Evolutionary conservation across 2,113 vertebrate species (phyloP).

Genomic region (Saguinus imperator): DNA sequence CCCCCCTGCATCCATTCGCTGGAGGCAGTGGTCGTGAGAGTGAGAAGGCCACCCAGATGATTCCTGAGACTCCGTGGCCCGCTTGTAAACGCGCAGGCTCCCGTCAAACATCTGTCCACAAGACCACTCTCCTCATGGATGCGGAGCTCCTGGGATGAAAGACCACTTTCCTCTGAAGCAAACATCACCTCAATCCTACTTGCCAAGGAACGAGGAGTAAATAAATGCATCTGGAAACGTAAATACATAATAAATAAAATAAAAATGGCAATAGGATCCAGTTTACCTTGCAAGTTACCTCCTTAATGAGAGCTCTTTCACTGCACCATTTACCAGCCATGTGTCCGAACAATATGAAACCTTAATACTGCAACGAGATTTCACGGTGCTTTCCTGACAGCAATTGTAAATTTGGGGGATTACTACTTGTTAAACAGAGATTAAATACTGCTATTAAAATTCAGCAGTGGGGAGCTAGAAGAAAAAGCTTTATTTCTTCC

Average conservation of each 20-base stretch:
- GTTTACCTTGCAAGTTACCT: constrained; percentile 38
- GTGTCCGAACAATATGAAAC: constrained; percentile 71
- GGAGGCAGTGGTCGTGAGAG: not conserved
- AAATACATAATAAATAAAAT: constrained; percentile 59
- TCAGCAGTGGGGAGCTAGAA: constrained; percentile 23
- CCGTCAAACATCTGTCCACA: not conserved
- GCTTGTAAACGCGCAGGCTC: not conserved
- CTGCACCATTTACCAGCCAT: constrained; percentile 56
- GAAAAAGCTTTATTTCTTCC: constrained; percentile 68
- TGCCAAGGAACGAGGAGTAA: constrained; percentile 38
- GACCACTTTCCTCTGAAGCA: not conserved
- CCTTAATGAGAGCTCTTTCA: constrained; percentile 64
- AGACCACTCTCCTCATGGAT: not conserved
- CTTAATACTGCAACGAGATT: constrained; percentile 59
- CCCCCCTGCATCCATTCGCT: not conserved
- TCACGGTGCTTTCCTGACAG: constrained; percentile 52
- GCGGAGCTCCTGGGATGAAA: not conserved
- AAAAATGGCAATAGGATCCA: constrained; percentile 34
- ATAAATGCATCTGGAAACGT: constrained; percentile 55
- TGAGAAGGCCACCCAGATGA: not conserved
- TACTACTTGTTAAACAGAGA: constrained; percentile 74
- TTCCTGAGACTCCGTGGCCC: not conserved
- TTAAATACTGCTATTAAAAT: constrained; percentile 74
- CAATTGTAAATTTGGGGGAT: constrained; percentile 67
- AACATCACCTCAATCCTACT: not conserved